Evolutionary conservation across 37 sponge, comb jelly and placozoan genomes (phyloP).

Genomic region (Spongilla lacustris): DNA sequence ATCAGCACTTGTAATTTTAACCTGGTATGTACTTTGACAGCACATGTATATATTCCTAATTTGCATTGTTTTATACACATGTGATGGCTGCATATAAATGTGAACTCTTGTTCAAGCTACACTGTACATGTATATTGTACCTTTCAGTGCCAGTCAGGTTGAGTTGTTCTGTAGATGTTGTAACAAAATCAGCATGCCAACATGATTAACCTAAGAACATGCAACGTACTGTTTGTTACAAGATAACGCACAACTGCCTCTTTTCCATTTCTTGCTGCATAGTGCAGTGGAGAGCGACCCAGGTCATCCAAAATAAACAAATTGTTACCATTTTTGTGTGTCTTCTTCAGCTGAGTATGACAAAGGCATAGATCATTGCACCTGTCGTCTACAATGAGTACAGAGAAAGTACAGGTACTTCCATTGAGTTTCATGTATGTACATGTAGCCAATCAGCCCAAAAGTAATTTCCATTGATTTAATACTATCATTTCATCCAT

Average conservation of each 20-base stretch:
- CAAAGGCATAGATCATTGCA: not conserved
- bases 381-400: not conserved
- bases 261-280: slow-evolving; percentile 81
- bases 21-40: no score
- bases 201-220: not conserved
- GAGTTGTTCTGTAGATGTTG: not conserved
- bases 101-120: no score
- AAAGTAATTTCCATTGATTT: no score
- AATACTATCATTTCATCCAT: no score
- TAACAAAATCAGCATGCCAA: not conserved
- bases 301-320: slow-evolving; percentile 54
- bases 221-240: slow-evolving; percentile 24
- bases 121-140: no score
- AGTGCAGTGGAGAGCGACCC: slow-evolving; percentile 82
- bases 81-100: no score
- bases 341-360: slow-evolving; percentile 45
- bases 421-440: no score
- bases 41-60: no score
- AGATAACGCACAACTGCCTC: slow-evolving; percentile 67
- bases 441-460: no score
- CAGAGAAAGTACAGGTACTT: no score
- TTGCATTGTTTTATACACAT: no score
- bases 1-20: no score
- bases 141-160: not conserved
- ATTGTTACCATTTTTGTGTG: slow-evolving; percentile 46